Percentiles rank a stretch among this genome's conserved stretches.
Conservation (phyloP, 2,888 invertebrate genomes). For the Zelleria hepariella region DNA sequence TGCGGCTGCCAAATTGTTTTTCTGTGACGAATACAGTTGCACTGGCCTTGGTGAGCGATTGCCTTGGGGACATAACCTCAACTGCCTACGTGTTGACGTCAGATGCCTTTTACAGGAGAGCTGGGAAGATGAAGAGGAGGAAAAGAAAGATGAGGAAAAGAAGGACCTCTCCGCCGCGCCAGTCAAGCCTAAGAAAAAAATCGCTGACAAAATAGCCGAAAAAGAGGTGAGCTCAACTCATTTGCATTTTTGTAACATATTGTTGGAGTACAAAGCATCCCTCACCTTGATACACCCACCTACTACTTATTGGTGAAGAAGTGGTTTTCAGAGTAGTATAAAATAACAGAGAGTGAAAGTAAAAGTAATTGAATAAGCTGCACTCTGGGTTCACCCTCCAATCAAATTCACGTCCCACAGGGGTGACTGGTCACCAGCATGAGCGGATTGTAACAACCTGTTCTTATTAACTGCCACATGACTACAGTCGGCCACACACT, state of each 20-base stretch:
- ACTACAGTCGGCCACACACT: no score
- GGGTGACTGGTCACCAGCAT: no score
- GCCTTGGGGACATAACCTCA: conserved; percentile 46
- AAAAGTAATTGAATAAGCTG: no score
- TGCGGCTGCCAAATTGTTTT: conserved; percentile 41
- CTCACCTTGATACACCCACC: background rate
- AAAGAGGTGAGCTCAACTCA: conserved; percentile 76
- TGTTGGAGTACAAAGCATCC: no score
- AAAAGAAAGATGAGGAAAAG: conserved; percentile 83
- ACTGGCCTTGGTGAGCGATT: background rate
- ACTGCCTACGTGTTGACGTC: conserved; percentile 60
- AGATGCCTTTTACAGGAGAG: conserved; percentile 79
- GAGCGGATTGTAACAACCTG: no score
- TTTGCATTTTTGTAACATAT: background rate
- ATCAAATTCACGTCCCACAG: no score
- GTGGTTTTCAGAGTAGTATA: no score
- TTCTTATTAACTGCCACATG: no score
- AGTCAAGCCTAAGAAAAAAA: conserved; percentile 80
- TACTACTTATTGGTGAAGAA: no score
- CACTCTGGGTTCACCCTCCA: no score
- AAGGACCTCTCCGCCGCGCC: conserved; percentile 73
- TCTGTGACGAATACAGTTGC: background rate
- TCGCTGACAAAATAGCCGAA: conserved; percentile 87
- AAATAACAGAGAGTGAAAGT: no score
- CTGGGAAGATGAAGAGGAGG: conserved; percentile 94